Evolutionary conservation across 1,140 invertebrate species (phyloP).

Genomic region (Leptinotarsa defecta): DNA sequence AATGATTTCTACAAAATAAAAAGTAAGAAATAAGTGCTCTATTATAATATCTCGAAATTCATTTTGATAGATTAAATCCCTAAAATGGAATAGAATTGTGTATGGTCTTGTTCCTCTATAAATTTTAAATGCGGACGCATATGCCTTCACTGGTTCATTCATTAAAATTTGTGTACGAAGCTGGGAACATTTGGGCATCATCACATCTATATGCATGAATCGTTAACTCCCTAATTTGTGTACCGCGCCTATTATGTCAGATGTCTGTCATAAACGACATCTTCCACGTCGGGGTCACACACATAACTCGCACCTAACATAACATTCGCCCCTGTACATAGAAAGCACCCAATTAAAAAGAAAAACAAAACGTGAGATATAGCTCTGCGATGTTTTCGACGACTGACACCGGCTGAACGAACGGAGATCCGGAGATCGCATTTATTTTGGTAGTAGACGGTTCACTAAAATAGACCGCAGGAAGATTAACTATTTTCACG

Average conservation of each 20-base stretch:
- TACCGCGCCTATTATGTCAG: conserved; percentile 24
- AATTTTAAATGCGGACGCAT: neutral
- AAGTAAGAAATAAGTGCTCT: too few species aligned
- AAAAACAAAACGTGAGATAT: conserved; percentile 23
- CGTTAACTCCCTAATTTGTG: conserved; percentile 22
- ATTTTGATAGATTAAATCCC: too few species aligned
- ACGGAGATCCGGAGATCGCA: neutral
- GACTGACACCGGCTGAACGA: neutral
- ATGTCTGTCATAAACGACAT: conserved; percentile 28
- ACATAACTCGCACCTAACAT: conserved; percentile 29
- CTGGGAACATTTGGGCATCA: conserved; percentile 20
- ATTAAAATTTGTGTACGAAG: conserved; percentile 3
- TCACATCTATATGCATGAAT: conserved; percentile 15
- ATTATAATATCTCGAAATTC: too few species aligned
- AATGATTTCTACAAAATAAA: too few species aligned
- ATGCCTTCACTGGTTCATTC: neutral
- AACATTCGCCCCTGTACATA: conserved; percentile 20
- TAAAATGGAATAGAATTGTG: too few species aligned
- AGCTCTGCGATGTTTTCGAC: conserved; percentile 4
- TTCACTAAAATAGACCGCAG: conserved; percentile 5
- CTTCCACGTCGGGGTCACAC: conserved; percentile 18
- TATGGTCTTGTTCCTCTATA: neutral
- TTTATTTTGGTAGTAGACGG: neutral
- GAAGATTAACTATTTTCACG: neutral
- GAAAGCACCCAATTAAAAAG: conserved; percentile 25